Evolutionary conservation across 35 echinoderm and acorn worm species (phyloP).

Genomic region (Ophiothrix spiculata): DNA sequence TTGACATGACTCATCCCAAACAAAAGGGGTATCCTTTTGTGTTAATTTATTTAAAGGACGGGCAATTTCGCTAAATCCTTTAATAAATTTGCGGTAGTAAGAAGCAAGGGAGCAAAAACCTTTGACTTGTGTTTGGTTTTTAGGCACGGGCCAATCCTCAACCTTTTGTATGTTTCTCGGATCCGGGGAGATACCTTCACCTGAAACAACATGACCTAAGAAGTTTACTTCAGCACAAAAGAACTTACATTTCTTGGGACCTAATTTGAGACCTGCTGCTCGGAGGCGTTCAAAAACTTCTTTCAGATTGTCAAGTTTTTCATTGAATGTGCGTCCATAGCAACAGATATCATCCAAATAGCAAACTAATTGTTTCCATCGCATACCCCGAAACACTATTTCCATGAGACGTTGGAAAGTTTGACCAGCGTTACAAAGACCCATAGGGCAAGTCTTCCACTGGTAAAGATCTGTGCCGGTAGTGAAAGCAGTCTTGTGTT

Average conservation of each 20-base stretch:
- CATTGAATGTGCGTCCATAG: conserved; percentile 5
- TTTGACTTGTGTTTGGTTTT: background rate
- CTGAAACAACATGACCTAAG: conserved; percentile 49
- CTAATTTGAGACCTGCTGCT: conserved; percentile 14
- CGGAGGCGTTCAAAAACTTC: conserved; percentile 17
- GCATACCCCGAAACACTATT: background rate
- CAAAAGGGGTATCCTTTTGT: background rate
- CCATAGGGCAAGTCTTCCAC: conserved; percentile 26
- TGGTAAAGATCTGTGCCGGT: conserved; percentile 31
- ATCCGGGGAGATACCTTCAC: conserved; percentile 32
- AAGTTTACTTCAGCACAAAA: conserved; percentile 33
- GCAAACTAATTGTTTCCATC: background rate
- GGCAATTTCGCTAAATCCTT: background rate
- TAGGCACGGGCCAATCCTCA: conserved; percentile 37
- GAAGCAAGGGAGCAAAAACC: background rate
- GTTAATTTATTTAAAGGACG: background rate
- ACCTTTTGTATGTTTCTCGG: conserved; percentile 19
- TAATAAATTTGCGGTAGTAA: background rate
- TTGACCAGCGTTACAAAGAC: conserved; percentile 1
- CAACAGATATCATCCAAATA: conserved; percentile 33
- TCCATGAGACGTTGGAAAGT: conserved; percentile 30
- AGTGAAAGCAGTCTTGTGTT: conserved; percentile 25
- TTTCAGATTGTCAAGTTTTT: background rate
- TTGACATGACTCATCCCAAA: background rate
- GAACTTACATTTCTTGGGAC: conserved; percentile 28